Evolutionary conservation across 2,888 invertebrate genomes (phyloP), one percentile per base, ranked within the genome.

Genomic region (Aradus depressus): DNA sequence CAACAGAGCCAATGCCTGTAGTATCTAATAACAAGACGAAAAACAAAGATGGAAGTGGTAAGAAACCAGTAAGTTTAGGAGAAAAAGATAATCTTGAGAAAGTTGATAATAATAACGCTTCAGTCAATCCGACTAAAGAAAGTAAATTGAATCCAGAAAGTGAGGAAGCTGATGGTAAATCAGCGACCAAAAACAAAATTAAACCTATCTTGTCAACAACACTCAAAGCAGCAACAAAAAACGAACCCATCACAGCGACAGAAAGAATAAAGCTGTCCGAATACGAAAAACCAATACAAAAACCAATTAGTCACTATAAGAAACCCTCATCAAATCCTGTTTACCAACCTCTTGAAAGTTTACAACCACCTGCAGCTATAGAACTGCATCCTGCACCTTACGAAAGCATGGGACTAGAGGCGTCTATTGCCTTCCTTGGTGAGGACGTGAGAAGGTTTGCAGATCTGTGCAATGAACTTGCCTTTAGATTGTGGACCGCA

Each of bases 401-500:
- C 4, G 73, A 74, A 57, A 76, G 75, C 45, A 64, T 80, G 59
- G 87, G 87, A 0, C 67, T 88, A 21, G 88, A 88, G 65, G 82
- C 80, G 2, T 88, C 84, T 21, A 80, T 81, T 0, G 74, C 76
- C 45, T 71, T 75, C 61, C 71, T 88, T 23, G 81, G 81, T 52
- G 76, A 79, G 53, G 88, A 90, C 64, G 73, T 89, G 25, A 72
- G 77, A n/a, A 76, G 81, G 51, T 90, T 89, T 64, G 73, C 82
- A 0, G 79, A 81, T 57, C 71, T 90, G 2, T 88, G 88, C 64
- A 90, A 90, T 64, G 86, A 90, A 63, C 66, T 90, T 35, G 87
- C 88, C 0, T 86, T 90, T 61, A 79, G 79, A 60, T 84, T 88
- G 64, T 89, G 88, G 88, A 75, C 76, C 60, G 75, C 80, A 0